A percentile compares a stretch with the other conserved stretches of the same genome.
Evolutionary conservation across 1,140 invertebrate species (phyloP).

Genomic region (Aphelenchoides avenae): DNA sequence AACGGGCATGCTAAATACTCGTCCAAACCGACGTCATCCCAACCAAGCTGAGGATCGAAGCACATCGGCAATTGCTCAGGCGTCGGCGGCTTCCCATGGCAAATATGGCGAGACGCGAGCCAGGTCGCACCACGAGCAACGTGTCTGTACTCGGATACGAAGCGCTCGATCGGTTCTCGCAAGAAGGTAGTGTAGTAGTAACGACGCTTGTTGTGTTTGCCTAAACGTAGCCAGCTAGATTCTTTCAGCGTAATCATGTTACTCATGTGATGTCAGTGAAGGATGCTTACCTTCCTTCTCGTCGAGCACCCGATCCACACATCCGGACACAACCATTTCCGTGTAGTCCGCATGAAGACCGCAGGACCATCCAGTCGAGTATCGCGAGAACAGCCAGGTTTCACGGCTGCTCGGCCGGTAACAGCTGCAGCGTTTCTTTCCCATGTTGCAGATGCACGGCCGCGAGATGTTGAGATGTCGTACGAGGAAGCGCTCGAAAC

Average conservation of each 20-base stretch:
- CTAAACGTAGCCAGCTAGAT: slow-evolving; percentile 29
- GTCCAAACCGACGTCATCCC: slow-evolving; percentile 65
- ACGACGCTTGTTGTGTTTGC: slow-evolving; percentile 43
- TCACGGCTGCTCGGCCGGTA: slow-evolving; percentile 31
- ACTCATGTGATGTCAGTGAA: background rate
- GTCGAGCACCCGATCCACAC: slow-evolving; percentile 62
- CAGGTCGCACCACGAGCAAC: slow-evolving; percentile 96
- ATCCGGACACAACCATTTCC: slow-evolving; percentile 76
- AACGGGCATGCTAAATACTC: slow-evolving; percentile 73
- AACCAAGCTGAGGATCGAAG: slow-evolving; percentile 59
- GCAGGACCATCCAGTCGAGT: slow-evolving; percentile 97
- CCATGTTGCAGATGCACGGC: slow-evolving; percentile 47
- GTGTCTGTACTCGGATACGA: slow-evolving; percentile 87
- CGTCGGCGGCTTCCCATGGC: slow-evolving; percentile 73
- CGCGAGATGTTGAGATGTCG: slow-evolving; percentile 46
- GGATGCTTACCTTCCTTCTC: slow-evolving; percentile 55
- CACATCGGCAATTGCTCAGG: slow-evolving; percentile 66
- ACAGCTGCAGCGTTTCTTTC: slow-evolving; percentile 71
- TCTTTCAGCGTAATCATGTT: background rate
- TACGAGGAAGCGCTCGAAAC: slow-evolving; percentile 71
- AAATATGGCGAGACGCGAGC: slow-evolving; percentile 77
- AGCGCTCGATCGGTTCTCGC: slow-evolving; percentile 80
- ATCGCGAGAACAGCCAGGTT: slow-evolving; percentile 92
- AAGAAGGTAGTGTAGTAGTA: slow-evolving; percentile 95
- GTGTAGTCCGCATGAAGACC: slow-evolving; percentile 98